Evolutionary conservation across 2,113 vertebrate species (phyloP).

Genomic region (Panthera uncia): DNA sequence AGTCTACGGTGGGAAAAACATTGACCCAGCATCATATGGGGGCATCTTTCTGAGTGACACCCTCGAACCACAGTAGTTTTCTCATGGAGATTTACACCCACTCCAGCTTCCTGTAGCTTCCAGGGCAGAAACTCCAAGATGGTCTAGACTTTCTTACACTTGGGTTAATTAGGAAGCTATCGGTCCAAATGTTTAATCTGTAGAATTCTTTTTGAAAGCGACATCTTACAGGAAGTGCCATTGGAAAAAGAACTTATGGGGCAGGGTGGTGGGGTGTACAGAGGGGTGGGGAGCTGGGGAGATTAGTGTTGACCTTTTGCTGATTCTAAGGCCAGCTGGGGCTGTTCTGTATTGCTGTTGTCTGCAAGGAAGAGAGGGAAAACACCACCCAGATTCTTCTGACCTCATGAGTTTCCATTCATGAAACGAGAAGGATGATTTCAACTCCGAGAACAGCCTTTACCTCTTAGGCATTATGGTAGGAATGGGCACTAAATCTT

Average conservation of each 20-base stretch:
- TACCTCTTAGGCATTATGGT: background rate
- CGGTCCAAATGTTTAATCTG: background rate
- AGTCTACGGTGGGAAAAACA: background rate
- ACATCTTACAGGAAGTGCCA: background rate
- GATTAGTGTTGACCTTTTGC: background rate
- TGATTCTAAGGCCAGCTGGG: background rate
- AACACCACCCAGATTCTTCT: background rate
- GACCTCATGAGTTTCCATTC: background rate
- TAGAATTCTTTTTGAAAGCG: slow-evolving; percentile 17
- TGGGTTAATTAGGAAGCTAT: background rate
- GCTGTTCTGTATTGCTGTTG: background rate
- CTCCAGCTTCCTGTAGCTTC: background rate
- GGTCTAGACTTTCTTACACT: background rate
- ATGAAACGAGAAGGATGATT: background rate
- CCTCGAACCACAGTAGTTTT: rapidly evolving
- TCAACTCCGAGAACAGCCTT: background rate
- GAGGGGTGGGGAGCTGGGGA: background rate
- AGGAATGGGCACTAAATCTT: background rate
- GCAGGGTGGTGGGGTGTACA: no score
- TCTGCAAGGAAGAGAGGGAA: background rate
- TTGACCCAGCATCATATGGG: background rate
- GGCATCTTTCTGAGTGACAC: background rate
- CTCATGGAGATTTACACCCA: background rate
- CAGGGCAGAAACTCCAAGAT: background rate
- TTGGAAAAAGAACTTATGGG: background rate